Evolutionary conservation across 2,888 invertebrate genomes (phyloP), one percentile per base, ranked within the genome.

Genomic region (Drosophila emarginata): DNA sequence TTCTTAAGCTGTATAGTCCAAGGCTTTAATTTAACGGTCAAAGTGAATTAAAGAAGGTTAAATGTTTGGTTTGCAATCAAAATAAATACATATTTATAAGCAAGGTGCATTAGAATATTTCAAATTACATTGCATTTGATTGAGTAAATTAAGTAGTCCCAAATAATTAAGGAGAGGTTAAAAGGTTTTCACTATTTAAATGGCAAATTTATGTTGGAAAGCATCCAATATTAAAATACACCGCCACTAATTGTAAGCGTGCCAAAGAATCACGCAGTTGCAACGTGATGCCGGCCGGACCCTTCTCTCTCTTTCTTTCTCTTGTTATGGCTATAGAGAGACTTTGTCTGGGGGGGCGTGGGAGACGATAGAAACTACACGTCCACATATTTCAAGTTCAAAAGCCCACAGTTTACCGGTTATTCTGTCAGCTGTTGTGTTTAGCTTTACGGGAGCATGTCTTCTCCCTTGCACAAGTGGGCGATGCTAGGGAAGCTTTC

Each of bases 381-480:
- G 56, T 60, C 58, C 51, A 63, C 61, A 54, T 23, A 70, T 62
- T 80, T 84, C 84, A 84, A 87, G 86, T 87, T 87, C 88, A 87
- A 82, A 78, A 82, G 40, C 65, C 51, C 32, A 11, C 32, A 56
- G 57, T 61, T 61, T 63, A 61, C 80, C 78, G 77, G 80, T 65
- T 78, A 78, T 65, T 76, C 66, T 64, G 66, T 28, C 78, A 77
- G 80, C 74, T 79, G 86, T 70, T 79, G 64, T n/a, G 32, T 69
- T 64, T 23, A 56, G 14, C 54, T 62, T 56, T 2, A 32, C 11
- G 39, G 50, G 59, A 52, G 59, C 23, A 21, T 54, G 63, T 39
- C 63, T 40, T 66, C 15, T 21, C 59, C 51, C 36, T 37, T 59
- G 52, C 32, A 11, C 15, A 63, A 32, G 23, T 63, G 61, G 67